phyloP scores from a whole-genome alignment of 2,797 vertebrate genomes.

The Sorex maritimensis region DNA sequence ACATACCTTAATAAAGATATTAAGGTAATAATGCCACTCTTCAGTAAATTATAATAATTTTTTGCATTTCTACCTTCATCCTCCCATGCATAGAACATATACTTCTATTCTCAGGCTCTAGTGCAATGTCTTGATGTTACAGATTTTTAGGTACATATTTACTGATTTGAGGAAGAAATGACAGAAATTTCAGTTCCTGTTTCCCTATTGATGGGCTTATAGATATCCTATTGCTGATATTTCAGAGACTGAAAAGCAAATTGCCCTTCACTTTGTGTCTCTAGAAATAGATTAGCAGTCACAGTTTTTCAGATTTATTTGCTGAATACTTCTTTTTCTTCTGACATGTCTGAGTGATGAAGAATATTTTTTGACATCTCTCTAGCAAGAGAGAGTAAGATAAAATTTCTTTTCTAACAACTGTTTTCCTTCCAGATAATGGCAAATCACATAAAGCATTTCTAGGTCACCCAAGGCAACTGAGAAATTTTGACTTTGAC shows the following conservation, averaged over 20 bases:
- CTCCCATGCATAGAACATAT: not conserved
- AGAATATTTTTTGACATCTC: conserved; percentile 63
- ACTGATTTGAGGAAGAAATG: conserved; percentile 6
- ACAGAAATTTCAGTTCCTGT: conserved; percentile 20
- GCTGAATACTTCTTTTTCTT: conserved; percentile 69
- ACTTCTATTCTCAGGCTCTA: not conserved
- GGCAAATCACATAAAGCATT: conserved; percentile 75
- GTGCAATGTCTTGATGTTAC: not conserved
- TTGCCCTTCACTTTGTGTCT: not conserved
- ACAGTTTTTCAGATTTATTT: conserved; percentile 60
- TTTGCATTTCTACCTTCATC: conserved; percentile 21
- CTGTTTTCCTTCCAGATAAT: conserved; percentile 71
- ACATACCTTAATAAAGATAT: not conserved
- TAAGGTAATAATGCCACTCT: not conserved
- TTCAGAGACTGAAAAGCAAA: conserved; percentile 43
- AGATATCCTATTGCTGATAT: not conserved
- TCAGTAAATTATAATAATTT: not conserved
- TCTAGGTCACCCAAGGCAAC: conserved; percentile 82
- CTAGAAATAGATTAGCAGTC: conserved; percentile 32
- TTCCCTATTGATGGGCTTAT: conserved; percentile 5
- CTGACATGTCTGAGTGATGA: conserved; percentile 7
- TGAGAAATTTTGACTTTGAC: conserved; percentile 75
- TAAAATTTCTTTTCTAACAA: conserved; percentile 71
- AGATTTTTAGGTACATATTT: conserved; percentile 45
- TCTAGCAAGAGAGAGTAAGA: conserved; percentile 47